Conservation (phyloP, 2,797 vertebrate genomes). For the Lepus oiostolus region DNA sequence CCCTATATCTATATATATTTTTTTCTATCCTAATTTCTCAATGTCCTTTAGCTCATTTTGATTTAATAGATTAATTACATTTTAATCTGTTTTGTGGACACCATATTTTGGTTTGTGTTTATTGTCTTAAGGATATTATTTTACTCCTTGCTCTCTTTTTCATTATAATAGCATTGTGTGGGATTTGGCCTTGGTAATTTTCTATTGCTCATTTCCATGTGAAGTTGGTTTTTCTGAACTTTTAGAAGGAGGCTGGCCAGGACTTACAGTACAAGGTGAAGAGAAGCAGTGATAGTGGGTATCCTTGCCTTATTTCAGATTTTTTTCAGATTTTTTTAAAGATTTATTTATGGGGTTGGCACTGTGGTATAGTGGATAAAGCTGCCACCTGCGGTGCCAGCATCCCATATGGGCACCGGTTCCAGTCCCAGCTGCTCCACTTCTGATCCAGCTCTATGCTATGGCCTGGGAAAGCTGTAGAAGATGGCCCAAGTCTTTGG, state of each 20-base stretch:
- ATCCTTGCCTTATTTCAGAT: not conserved
- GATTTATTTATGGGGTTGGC: no score
- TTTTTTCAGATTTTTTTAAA: no score
- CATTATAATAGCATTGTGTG: not conserved
- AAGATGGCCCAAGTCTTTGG: no score
- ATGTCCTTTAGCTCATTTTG: slow-evolving; percentile 54
- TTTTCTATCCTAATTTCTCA: slow-evolving; percentile 26
- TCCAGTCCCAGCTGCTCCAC: no score
- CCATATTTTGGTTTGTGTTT: slow-evolving; percentile 1
- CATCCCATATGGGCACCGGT: no score
- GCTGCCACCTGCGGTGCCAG: no score
- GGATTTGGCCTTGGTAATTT: slow-evolving; percentile 18
- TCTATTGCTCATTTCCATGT: not conserved
- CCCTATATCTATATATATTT: not conserved
- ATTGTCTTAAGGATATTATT: not conserved
- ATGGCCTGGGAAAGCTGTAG: no score
- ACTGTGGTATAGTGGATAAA: no score
- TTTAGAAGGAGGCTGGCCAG: slow-evolving; percentile 10
- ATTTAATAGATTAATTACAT: not conserved
- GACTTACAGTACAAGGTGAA: slow-evolving; percentile 3
- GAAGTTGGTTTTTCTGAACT: slow-evolving; percentile 37
- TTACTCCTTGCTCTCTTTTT: not conserved
- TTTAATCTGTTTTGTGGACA: slow-evolving; percentile 9
- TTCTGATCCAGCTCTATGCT: no score
- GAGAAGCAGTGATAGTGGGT: not conserved